Conservation (phyloP, 1,140 invertebrate species). For the Drosophila parabipectinata region DNA sequence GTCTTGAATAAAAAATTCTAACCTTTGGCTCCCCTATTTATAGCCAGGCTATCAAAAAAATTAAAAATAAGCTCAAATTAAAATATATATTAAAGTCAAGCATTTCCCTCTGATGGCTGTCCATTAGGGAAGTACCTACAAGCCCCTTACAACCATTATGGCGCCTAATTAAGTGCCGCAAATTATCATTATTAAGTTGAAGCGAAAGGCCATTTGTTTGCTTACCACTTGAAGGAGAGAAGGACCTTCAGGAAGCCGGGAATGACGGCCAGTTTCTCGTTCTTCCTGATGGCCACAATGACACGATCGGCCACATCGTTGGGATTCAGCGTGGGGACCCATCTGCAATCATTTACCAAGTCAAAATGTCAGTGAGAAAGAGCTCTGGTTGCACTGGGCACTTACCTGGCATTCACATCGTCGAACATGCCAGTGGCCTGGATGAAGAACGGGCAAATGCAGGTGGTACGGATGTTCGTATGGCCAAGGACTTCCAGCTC, state of each 20-base stretch:
- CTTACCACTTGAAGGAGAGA: constrained; percentile 89
- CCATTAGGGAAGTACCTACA: constrained; percentile 31
- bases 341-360: constrained; percentile 84
- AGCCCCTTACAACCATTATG: constrained; percentile 43
- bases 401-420: constrained; percentile 92
- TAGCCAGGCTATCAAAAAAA: neutral
- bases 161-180: constrained; percentile 47
- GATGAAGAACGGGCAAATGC: constrained; percentile 97
- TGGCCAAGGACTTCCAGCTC: constrained; percentile 90
- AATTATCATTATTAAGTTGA: constrained; percentile 46
- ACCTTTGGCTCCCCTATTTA: no score
- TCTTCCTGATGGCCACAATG: constrained; percentile 91
- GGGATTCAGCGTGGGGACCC: constrained; percentile 92
- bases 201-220: constrained; percentile 41
- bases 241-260: constrained; percentile 89
- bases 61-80: constrained; percentile 34
- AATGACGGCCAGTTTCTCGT: constrained; percentile 91
- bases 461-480: constrained; percentile 92
- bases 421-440: constrained; percentile 97
- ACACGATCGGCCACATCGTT: constrained; percentile 94
- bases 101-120: constrained; percentile 16
- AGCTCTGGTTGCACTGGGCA: neutral
- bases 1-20: no score
- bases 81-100: constrained; percentile 43
- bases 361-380: constrained; percentile 42